A percentile compares a stretch with the other conserved stretches of the same genome.
Evolutionary conservation across 2,113 vertebrate species (phyloP).

Genomic region (Urocolius indicus): DNA sequence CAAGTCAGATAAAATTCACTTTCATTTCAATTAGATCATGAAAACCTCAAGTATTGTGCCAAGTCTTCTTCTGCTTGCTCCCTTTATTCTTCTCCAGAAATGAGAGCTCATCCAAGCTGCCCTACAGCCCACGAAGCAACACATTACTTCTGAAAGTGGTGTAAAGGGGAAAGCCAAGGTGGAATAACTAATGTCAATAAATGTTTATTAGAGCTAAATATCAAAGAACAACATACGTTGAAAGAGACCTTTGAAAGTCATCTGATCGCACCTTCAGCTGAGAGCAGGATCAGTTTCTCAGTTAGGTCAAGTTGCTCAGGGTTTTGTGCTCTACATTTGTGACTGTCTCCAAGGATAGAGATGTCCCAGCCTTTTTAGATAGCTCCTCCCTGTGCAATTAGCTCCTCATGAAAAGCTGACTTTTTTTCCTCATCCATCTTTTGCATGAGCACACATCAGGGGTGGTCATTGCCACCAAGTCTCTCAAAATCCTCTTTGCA

Average conservation of each 20-base stretch:
- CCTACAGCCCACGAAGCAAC: neutral
- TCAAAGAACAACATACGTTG: neutral
- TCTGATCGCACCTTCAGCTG: neutral
- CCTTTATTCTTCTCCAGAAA: neutral
- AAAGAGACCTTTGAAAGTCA: neutral
- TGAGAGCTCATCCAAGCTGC: neutral
- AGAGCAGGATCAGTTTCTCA: neutral
- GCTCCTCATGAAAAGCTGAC: no score
- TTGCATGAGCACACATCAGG: accelerated
- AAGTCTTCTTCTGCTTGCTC: neutral
- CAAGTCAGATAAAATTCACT: constrained; percentile 16
- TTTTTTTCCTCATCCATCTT: no score
- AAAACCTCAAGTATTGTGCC: constrained; percentile 1
- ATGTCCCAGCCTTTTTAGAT: neutral
- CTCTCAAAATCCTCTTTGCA: neutral
- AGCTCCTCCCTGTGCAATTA: neutral
- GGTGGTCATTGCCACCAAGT: accelerated
- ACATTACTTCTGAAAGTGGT: neutral
- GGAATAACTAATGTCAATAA: neutral
- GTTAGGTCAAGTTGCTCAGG: neutral
- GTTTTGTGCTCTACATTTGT: neutral
- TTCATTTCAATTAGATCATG: constrained; percentile 18
- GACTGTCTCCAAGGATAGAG: neutral
- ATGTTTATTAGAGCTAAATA: neutral
- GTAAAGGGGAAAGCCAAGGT: neutral